Percentiles rank a stretch among this genome's conserved stretches.
These are phyloP conservation scores for Rhynchomys soricoides DNA, from an alignment of 2,113 vertebrate species.

Conservation along the genomic window DNA sequence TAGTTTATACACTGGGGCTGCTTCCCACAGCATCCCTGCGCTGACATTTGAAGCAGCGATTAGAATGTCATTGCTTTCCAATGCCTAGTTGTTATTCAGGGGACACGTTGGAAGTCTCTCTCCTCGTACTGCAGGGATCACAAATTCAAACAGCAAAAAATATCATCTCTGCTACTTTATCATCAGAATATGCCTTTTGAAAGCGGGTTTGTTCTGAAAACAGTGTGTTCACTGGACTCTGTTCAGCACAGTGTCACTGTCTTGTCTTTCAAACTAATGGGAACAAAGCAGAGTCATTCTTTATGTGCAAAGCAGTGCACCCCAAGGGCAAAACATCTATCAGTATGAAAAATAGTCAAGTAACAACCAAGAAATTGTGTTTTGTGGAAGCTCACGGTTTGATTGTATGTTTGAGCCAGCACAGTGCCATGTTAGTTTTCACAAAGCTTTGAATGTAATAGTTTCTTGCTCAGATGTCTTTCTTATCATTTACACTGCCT, in stretches of 20 bases:
- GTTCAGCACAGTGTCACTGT: slow-evolving; percentile 74
- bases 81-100: slow-evolving; percentile 87
- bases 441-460: slow-evolving; percentile 78
- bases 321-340: slow-evolving; percentile 82
- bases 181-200: slow-evolving; percentile 80
- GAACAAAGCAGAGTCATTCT: slow-evolving; percentile 80
- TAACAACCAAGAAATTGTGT: slow-evolving; percentile 82
- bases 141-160: slow-evolving; percentile 70
- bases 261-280: slow-evolving; percentile 80
- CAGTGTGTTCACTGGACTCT: slow-evolving; percentile 68
- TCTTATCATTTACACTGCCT: slow-evolving; percentile 67
- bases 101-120: slow-evolving; percentile 77
- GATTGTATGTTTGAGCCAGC: slow-evolving; percentile 75
- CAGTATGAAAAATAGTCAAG: slow-evolving; percentile 79
- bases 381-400: slow-evolving; percentile 61
- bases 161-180: slow-evolving; percentile 73
- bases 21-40: slow-evolving; percentile 84
- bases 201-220: slow-evolving; percentile 82
- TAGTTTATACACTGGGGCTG: slow-evolving; percentile 82
- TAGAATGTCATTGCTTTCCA: slow-evolving; percentile 88
- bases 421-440: slow-evolving; percentile 71
- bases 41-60: slow-evolving; percentile 89
- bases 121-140: slow-evolving; percentile 76
- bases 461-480: slow-evolving; percentile 73
- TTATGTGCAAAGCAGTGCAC: slow-evolving; percentile 78